Base-by-base conservation (phyloP, 2,888 invertebrate species). In the Chydorus sphaericus region DNA sequence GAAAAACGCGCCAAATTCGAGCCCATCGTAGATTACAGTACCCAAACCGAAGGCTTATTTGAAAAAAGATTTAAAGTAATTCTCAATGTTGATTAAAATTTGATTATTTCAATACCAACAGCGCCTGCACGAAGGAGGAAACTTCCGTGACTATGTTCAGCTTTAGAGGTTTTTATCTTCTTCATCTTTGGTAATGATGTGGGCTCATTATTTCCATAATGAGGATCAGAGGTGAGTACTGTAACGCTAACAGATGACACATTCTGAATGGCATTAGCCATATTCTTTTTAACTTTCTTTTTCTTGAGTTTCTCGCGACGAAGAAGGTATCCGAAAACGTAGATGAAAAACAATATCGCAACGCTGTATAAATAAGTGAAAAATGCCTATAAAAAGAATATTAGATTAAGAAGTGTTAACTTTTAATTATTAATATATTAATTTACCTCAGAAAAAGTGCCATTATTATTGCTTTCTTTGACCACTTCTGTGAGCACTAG, bases 11-110 rank as follows among this genome's bases (percentile, higher is more conserved):
- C 94, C 94, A 66, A 94, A 91, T 68, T 92, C 91, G 69, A 96
- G 75, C 39, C 94, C 94, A 68, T 90, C 92, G 74, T 94, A 93
- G 61, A 96, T 90, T 94, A 96, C 93, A 58, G 92, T 89, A 16
- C 93, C 94, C 66, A 94, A 77, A 55, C 94, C 94, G 71, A 96
- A 94, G 54, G 88, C 94, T 94, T 33, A 4, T 8, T n/a, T n/a
- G n/a, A n/a, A 1, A 20, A 20, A 39, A 11, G n/a, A 39, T 39
- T 18, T n/a, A 18, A 18, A 39, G 39, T 39, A 6, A 18, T 10
- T 10, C 7, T 8, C 6, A 18, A 39, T 6, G 16, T 39, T 8
- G 7, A 23, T 16, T 10, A n/a, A n/a, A n/a, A n/a, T n/a, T n/a
- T n/a, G n/a, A n/a, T 39, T 8, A 16, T 31, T 23, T 61, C 73